Evolutionary conservation across 1,140 invertebrate species (phyloP).

Genomic region (Leptonema lineaticorne): DNA sequence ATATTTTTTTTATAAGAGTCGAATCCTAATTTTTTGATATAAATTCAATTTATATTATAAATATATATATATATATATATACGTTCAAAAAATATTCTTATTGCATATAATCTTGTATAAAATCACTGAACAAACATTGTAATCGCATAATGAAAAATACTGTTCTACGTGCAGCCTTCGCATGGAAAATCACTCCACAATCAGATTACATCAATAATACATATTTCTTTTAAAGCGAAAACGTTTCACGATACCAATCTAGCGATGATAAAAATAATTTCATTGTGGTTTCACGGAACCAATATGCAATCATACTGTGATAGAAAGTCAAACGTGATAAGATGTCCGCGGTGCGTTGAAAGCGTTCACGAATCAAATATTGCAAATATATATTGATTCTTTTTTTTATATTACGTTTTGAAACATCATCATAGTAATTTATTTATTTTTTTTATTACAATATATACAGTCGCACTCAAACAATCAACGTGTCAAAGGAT

Average conservation of each 20-base stretch:
- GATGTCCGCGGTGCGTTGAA: neutral
- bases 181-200: neutral
- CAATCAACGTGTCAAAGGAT: too few relatives aligned
- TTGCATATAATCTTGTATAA: neutral
- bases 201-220: neutral
- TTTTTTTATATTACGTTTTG: neutral
- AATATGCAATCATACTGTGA: conserved; percentile 26
- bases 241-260: conserved; percentile 13
- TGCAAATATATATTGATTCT: neutral
- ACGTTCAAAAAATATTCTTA: neutral
- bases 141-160: neutral
- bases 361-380: neutral
- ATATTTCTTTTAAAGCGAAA: conserved; percentile 1
- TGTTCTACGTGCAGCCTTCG: neutral
- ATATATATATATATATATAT: neutral
- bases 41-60: too few relatives aligned
- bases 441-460: too few relatives aligned
- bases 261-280: conserved; percentile 31
- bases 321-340: conserved; percentile 15
- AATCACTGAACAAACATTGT: neutral
- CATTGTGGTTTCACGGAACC: conserved; percentile 38
- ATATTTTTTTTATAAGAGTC: too few relatives aligned
- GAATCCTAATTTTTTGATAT: too few relatives aligned
- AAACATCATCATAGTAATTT: neutral
- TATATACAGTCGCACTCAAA: too few relatives aligned